These are phyloP conservation scores for Nomada fucata DNA, from an alignment of 2,888 invertebrate genomes.

Conservation along the genomic window DNA sequence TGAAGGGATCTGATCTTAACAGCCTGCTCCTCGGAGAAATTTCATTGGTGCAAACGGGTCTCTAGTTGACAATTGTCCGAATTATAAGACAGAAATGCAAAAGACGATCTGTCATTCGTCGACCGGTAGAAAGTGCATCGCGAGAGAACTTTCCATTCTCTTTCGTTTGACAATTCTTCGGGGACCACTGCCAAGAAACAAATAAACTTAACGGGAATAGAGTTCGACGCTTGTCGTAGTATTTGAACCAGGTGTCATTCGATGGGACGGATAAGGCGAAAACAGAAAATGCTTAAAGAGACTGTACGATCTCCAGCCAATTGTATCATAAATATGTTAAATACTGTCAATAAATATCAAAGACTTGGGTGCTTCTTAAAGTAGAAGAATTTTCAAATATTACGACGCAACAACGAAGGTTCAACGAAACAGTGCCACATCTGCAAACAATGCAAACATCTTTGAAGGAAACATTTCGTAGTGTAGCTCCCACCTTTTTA, in stretches of 20 bases:
- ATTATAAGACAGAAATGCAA: constrained; percentile 13
- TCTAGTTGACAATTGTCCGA: constrained; percentile 8
- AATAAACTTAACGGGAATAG: no score
- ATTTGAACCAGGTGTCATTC: no score
- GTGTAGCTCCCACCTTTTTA: neutral
- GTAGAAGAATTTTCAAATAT: no score
- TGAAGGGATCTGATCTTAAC: constrained; percentile 1
- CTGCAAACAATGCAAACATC: neutral
- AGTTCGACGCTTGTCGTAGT: no score
- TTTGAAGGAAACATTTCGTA: neutral
- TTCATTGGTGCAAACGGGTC: constrained; percentile 3
- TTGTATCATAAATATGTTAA: no score
- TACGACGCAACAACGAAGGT: neutral
- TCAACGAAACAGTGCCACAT: neutral
- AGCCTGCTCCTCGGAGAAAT: neutral
- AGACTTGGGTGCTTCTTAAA: no score
- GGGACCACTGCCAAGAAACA: neutral
- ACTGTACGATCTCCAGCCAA: no score
- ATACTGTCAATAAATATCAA: no score
- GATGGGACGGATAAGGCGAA: no score
- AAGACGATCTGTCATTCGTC: constrained; percentile 22
- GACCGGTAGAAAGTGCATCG: constrained; percentile 37
- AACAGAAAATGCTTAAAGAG: no score
- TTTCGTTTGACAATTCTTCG: neutral
- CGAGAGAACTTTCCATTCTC: constrained; percentile 13